Evolutionary conservation across 2,113 vertebrate species (phyloP).

Genomic region (Donacobius atricapilla): DNA sequence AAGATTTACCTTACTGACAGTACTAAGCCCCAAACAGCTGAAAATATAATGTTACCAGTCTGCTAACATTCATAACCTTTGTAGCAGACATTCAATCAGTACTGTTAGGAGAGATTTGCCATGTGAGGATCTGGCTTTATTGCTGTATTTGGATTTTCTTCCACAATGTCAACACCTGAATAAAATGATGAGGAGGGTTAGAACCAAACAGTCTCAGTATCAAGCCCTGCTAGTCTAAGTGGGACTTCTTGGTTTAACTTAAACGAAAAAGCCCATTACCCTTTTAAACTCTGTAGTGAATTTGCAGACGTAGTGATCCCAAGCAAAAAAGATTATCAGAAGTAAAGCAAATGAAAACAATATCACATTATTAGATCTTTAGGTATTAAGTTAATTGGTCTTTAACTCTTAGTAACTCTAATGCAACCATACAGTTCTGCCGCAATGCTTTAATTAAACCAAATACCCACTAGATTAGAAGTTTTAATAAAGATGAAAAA

Average conservation of each 20-base stretch:
- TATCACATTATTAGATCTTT: constrained; percentile 44
- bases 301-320: not conserved
- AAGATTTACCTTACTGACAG: not conserved
- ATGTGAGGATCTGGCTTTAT: not conserved
- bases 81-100: not conserved
- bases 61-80: not conserved
- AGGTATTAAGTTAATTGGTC: constrained; percentile 55
- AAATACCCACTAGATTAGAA: constrained; percentile 32
- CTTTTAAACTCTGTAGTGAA: not conserved
- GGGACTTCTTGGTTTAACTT: not conserved
- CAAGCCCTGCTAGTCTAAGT: not conserved
- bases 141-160: not conserved
- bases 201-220: not conserved
- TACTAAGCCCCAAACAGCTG: not conserved
- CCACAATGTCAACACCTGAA: not conserved
- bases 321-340: constrained; percentile 25
- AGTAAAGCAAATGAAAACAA: constrained; percentile 20
- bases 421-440: not conserved
- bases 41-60: not conserved
- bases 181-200: not conserved
- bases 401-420: not conserved
- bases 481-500: constrained; percentile 10
- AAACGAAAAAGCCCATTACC: not conserved
- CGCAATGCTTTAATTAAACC: constrained; percentile 32
- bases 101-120: not conserved